Conservation (phyloP, 2,888 invertebrate genomes). For the Muscina levida region DNA sequence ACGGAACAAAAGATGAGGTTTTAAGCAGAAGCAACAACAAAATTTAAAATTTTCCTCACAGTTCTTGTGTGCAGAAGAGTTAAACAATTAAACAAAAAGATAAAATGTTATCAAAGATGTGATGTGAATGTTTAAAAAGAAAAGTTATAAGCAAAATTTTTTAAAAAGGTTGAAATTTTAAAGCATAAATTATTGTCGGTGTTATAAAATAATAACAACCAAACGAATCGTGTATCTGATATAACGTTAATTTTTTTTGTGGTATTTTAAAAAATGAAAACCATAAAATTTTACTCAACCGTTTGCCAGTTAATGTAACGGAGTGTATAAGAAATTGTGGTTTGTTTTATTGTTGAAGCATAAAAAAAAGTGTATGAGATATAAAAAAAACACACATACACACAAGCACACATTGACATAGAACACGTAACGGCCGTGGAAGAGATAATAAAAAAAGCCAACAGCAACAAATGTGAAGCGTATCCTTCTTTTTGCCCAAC, state of each 20-base stretch:
- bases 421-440: conserved; percentile 3
- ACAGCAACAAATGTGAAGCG: conserved; percentile 16
- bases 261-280: conserved; percentile 6
- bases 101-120: neutral
- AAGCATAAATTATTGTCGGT: no score
- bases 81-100: conserved; percentile 5
- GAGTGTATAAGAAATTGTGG: conserved; percentile 2
- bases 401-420: neutral
- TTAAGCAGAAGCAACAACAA: conserved; percentile 23
- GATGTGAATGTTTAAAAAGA: neutral
- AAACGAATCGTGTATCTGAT: conserved; percentile 6
- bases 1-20: conserved; percentile 19
- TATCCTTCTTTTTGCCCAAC: no score
- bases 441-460: conserved; percentile 44
- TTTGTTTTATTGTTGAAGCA: conserved; percentile 20
- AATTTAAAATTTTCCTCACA: conserved; percentile 19
- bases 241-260: conserved; percentile 9
- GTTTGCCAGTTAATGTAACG: conserved; percentile 4
- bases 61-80: neutral
- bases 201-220: neutral
- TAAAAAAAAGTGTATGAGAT: conserved; percentile 22
- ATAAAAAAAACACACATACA: neutral
- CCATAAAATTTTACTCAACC: conserved; percentile 10
- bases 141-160: neutral
- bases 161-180: no score